phyloP scores from a whole-genome alignment of 2,113 vertebrate genomes.

The Phoenicopterus ruber region DNA sequence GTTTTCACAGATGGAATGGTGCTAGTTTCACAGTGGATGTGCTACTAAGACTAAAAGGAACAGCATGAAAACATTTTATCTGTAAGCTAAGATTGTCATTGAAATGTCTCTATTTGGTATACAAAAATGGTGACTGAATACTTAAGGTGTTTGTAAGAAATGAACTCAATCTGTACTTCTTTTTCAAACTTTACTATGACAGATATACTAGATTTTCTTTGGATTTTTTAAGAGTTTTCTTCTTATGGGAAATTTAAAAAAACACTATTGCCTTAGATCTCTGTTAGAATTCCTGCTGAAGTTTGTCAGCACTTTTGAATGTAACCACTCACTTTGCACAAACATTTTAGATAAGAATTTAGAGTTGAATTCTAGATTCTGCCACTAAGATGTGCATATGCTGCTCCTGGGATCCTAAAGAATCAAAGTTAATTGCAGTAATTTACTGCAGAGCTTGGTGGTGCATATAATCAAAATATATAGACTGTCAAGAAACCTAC shows the following conservation, averaged over 20 bases:
- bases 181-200: neutral
- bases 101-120: neutral
- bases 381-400: neutral
- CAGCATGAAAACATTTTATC: conserved; percentile 5
- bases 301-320: neutral
- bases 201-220: neutral
- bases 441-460: conserved; percentile 15
- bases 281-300: neutral
- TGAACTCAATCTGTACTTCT: neutral
- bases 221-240: neutral
- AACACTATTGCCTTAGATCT: neutral
- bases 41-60: conserved; percentile 20
- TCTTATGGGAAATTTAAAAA: neutral
- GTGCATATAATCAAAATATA: conserved; percentile 27
- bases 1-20: neutral
- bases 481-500: conserved; percentile 16
- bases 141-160: conserved; percentile 6
- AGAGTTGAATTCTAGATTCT: neutral
- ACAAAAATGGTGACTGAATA: neutral
- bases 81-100: neutral
- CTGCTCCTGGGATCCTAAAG: neutral
- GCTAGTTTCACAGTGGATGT: neutral
- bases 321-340: neutral
- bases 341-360: neutral
- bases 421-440: conserved; percentile 28